phyloP scores from a whole-genome alignment of 1,140 invertebrate species.

The Conus ventricosus region DNA sequence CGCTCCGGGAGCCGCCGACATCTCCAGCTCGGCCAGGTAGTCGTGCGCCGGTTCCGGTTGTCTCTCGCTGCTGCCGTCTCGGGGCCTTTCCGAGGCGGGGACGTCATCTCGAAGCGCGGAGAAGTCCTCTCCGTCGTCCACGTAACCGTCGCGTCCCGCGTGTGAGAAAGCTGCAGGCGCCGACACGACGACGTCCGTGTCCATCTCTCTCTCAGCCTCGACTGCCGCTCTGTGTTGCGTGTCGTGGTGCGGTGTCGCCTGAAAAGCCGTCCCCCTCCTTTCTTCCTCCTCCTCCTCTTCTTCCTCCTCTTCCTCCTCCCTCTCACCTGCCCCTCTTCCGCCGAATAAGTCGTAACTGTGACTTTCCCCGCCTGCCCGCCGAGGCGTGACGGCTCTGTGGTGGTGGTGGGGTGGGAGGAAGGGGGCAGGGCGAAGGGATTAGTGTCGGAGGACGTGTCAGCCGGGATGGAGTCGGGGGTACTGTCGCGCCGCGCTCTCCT shows the following conservation, averaged over 20 bases:
- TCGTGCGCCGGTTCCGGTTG: neutral
- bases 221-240: neutral
- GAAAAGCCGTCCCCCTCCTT: neutral
- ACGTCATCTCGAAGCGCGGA: neutral
- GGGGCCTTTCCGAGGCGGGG: neutral
- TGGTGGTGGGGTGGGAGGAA: neutral
- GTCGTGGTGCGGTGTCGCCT: neutral
- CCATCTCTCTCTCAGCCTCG: neutral
- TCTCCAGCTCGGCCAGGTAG: neutral
- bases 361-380: neutral
- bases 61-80: neutral
- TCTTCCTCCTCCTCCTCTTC: neutral
- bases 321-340: neutral
- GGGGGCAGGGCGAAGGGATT: neutral
- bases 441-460: neutral
- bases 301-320: neutral
- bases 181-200: neutral
- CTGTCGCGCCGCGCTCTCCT: too few relatives aligned
- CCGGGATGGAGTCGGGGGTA: too few relatives aligned
- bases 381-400: neutral
- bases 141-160: neutral
- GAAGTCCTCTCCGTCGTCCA: neutral
- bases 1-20: conserved; percentile 21
- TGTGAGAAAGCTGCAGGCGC: neutral
- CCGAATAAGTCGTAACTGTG: neutral